Evolutionary conservation across 2,113 vertebrate genomes (phyloP).

Genomic region (Bos javanicus): DNA sequence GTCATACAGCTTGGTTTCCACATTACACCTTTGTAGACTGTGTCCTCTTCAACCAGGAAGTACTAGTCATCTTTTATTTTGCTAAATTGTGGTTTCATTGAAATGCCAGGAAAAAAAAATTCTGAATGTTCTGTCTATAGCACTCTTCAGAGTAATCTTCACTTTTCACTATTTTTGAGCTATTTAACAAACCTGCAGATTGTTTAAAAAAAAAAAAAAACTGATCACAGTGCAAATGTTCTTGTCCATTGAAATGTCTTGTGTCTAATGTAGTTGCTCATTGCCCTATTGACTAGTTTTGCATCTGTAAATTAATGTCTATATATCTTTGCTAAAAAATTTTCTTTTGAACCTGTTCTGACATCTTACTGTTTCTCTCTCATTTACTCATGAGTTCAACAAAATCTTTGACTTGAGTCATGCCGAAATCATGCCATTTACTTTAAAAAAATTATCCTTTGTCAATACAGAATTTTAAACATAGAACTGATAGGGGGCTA

Average conservation of each 20-base stretch:
- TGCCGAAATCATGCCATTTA: background rate
- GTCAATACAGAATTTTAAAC: background rate
- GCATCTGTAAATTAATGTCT: background rate
- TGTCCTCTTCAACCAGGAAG: background rate
- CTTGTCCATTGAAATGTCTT: background rate
- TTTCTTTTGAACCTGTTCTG: background rate
- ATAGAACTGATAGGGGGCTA: background rate
- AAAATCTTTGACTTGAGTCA: background rate
- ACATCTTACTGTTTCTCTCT: background rate
- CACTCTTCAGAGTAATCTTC: background rate
- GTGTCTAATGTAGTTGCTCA: background rate
- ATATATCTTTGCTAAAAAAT: background rate
- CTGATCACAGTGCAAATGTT: background rate
- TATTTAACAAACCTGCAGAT: background rate
- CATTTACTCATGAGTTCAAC: constrained; percentile 14
- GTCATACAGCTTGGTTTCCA: background rate
- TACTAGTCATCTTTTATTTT: background rate
- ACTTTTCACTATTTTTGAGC: background rate
- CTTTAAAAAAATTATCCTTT: background rate
- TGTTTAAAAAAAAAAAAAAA: background rate
- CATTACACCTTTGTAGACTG: background rate
- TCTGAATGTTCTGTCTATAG: background rate
- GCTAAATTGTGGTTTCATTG: background rate
- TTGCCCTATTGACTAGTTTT: background rate
- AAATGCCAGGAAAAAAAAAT: background rate